Percentiles rank a stretch among this genome's conserved stretches.
Conservation (phyloP, 2,113 vertebrate species). For the Mobula birostris region DNA sequence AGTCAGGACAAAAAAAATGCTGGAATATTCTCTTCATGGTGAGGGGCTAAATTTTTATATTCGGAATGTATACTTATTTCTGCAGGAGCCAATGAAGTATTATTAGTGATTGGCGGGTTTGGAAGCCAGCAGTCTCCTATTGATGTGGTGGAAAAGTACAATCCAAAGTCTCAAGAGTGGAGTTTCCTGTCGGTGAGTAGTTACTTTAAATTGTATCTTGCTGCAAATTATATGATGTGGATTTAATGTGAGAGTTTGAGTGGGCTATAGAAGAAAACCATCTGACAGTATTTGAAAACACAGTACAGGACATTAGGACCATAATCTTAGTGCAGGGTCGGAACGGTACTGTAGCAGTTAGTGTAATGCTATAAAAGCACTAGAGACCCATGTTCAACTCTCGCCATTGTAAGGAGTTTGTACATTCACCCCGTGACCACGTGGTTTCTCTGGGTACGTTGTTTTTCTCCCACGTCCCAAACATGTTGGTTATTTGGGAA, state of each 20-base stretch:
- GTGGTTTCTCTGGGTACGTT: no score
- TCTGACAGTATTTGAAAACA: background rate
- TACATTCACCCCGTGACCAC: no score
- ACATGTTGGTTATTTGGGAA: no score
- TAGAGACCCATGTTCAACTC: no score
- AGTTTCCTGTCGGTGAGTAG: slow-evolving; percentile 86
- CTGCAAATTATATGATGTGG: background rate
- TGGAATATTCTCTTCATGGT: background rate
- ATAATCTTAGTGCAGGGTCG: no score
- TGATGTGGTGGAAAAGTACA: slow-evolving; percentile 94
- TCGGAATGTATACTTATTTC: slow-evolving; percentile 39
- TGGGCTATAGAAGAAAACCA: background rate
- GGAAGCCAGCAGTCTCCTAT: slow-evolving; percentile 97
- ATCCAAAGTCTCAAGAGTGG: slow-evolving; percentile 96
- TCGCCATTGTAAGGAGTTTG: no score
- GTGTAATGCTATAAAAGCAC: no score
- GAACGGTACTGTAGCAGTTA: no score
- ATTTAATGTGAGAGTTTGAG: background rate
- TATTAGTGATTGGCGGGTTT: slow-evolving; percentile 92
- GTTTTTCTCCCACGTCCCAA: no score
- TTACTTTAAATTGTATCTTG: background rate
- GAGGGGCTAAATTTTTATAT: background rate
- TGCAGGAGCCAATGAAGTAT: slow-evolving; percentile 90
- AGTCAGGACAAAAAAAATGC: background rate
- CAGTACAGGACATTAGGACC: no score